phyloP scores from a whole-genome alignment of 2,797 vertebrate species.

The Mus spretus region DNA sequence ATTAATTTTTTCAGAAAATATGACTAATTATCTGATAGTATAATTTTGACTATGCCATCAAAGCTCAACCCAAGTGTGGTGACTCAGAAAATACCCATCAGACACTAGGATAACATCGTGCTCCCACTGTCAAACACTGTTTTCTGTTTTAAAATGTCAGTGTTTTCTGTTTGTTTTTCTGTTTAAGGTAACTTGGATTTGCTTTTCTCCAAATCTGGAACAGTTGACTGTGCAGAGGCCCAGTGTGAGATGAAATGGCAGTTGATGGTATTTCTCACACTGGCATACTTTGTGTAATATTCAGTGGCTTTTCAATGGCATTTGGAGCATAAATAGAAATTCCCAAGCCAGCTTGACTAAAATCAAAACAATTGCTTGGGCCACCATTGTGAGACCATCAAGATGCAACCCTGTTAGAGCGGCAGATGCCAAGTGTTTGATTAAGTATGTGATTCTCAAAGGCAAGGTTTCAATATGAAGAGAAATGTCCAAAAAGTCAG shows the following conservation, averaged over 20 bases:
- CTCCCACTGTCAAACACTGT: not conserved
- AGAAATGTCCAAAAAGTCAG: slow-evolving; percentile 2
- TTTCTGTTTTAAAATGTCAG: slow-evolving; percentile 60
- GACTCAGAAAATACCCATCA: slow-evolving; percentile 31
- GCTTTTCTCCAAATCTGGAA: slow-evolving; percentile 72
- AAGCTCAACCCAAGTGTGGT: not conserved
- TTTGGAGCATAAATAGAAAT: slow-evolving; percentile 68
- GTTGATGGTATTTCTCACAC: slow-evolving; percentile 69
- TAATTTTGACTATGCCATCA: not conserved
- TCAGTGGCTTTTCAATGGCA: slow-evolving; percentile 72
- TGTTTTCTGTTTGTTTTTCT: slow-evolving; percentile 55
- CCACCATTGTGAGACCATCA: not conserved
- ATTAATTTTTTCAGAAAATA: slow-evolving; percentile 21
- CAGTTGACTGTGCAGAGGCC: slow-evolving; percentile 42
- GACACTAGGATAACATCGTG: not conserved
- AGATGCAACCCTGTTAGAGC: not conserved
- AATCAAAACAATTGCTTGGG: slow-evolving; percentile 49
- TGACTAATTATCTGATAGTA: not conserved
- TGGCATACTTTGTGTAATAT: slow-evolving; percentile 61
- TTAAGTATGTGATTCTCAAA: slow-evolving; percentile 40
- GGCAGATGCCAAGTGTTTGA: not conserved
- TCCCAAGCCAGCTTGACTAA: slow-evolving; percentile 22
- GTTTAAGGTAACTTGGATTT: slow-evolving; percentile 64
- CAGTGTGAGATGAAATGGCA: slow-evolving; percentile 70
- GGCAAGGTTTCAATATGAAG: not conserved